phyloP scores from a whole-genome alignment of 2,888 invertebrate species.

The Buathra laborator region DNA sequence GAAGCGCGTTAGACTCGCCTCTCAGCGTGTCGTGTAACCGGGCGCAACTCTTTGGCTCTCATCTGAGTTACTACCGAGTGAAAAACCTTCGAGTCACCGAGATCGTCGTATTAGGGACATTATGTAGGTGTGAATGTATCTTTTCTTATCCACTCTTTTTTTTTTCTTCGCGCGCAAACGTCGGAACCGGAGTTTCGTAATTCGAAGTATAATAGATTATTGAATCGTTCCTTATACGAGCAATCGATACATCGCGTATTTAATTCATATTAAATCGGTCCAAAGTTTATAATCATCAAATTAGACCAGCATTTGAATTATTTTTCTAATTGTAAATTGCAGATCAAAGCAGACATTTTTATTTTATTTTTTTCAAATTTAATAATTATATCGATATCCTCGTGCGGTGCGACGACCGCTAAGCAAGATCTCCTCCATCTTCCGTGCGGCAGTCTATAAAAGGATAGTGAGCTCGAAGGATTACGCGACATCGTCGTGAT shows the following conservation, averaged over 20 bases:
- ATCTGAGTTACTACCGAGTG: not conserved
- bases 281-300: not conserved
- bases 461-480: slow-evolving; percentile 39
- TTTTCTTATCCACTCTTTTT: slow-evolving; percentile 17
- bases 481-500: slow-evolving; percentile 19
- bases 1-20: slow-evolving; percentile 72
- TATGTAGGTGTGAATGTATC: slow-evolving; percentile 12
- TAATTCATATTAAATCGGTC: not conserved
- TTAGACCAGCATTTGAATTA: no score
- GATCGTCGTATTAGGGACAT: slow-evolving; percentile 14
- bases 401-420: slow-evolving; percentile 13
- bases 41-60: slow-evolving; percentile 14
- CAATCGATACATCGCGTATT: not conserved
- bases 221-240: not conserved
- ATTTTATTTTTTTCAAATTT: not conserved
- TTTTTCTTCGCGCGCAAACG: not conserved
- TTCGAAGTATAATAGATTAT: slow-evolving; percentile 10
- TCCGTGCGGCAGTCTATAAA: slow-evolving; percentile 44
- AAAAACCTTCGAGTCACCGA: slow-evolving; percentile 12
- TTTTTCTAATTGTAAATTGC: no score
- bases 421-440: not conserved
- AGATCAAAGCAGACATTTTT: not conserved
- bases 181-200: slow-evolving; percentile 18
- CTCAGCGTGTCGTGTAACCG: slow-evolving; percentile 39
- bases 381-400: slow-evolving; percentile 6